Conservation (phyloP, 2,888 invertebrate species). For the Lacanobia wlatinum region DNA sequence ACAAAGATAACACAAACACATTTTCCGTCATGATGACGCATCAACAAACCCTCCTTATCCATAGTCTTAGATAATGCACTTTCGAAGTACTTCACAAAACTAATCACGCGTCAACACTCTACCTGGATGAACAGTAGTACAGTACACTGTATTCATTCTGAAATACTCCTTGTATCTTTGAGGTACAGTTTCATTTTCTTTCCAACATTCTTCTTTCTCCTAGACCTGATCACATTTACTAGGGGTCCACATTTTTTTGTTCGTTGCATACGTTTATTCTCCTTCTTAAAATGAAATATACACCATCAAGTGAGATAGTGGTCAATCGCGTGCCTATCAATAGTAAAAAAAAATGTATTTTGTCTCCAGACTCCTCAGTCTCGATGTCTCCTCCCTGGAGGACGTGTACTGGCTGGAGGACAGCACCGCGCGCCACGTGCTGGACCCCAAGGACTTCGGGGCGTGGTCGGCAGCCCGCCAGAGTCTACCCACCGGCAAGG, state of each 20-base stretch:
- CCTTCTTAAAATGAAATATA: too few relatives aligned
- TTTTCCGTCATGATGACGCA: neutral
- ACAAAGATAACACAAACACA: neutral
- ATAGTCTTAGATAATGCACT: conserved; percentile 18
- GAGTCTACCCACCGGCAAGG: conserved; percentile 95
- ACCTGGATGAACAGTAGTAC: neutral
- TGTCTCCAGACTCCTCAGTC: conserved; percentile 92
- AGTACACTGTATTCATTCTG: neutral
- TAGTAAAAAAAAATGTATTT: too few relatives aligned
- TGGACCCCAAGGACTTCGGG: conserved; percentile 94
- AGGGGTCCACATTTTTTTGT: too few relatives aligned
- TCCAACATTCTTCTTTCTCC: neutral
- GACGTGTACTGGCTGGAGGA: conserved; percentile 98
- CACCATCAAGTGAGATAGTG: too few relatives aligned
- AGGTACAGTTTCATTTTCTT: neutral
- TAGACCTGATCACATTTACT: too few relatives aligned
- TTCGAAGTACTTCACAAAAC: neutral
- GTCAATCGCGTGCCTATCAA: too few relatives aligned
- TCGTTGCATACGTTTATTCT: too few relatives aligned
- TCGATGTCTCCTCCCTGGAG: conserved; percentile 96
- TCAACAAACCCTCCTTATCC: neutral
- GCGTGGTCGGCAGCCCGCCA: conserved; percentile 95
- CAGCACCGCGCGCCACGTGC: conserved; percentile 93
- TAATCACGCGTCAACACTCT: neutral
- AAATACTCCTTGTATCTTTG: neutral